Evolutionary conservation across 1,140 invertebrate species (phyloP).

Genomic region (Goniozus legneri): DNA sequence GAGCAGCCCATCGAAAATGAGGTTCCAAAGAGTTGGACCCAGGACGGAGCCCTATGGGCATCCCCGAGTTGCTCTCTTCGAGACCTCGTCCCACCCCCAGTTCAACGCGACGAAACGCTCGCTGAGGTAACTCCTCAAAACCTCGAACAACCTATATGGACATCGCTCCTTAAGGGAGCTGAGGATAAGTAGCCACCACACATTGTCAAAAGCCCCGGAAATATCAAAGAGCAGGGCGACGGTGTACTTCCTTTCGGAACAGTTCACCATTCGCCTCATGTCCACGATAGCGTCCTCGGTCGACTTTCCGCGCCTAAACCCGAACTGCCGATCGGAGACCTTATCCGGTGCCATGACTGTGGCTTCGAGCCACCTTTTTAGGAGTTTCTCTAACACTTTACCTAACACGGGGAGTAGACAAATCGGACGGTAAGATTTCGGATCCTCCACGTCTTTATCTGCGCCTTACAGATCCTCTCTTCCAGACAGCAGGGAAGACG

Average conservation of each 20-base stretch:
- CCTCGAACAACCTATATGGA: constrained; percentile 7
- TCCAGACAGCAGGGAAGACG: constrained; percentile 21
- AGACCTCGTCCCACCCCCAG: not conserved
- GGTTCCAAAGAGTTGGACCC: constrained; percentile 25
- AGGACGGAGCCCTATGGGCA: constrained; percentile 35
- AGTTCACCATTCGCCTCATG: not conserved
- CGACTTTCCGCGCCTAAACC: not conserved
- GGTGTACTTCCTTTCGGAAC: constrained; percentile 9
- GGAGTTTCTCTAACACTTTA: constrained; percentile 26
- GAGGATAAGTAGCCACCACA: constrained; percentile 40
- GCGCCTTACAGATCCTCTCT: constrained; percentile 11
- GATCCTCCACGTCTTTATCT: constrained; percentile 13
- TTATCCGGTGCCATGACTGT: not conserved
- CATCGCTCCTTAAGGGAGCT: constrained; percentile 16
- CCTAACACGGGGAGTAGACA: constrained; percentile 25
- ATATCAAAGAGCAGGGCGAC: constrained; percentile 42
- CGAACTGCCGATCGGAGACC: constrained; percentile 4
- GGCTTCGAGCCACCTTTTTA: constrained; percentile 9
- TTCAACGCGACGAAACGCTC: not conserved
- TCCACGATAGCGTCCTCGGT: constrained; percentile 12
- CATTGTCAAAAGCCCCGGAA: constrained; percentile 44
- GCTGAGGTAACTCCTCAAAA: constrained; percentile 8
- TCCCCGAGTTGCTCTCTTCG: constrained; percentile 15
- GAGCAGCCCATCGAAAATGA: constrained; percentile 24
- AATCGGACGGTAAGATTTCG: constrained; percentile 26